Conservation (phyloP, 2,113 vertebrate genomes). For the Etheostoma cragini region DNA sequence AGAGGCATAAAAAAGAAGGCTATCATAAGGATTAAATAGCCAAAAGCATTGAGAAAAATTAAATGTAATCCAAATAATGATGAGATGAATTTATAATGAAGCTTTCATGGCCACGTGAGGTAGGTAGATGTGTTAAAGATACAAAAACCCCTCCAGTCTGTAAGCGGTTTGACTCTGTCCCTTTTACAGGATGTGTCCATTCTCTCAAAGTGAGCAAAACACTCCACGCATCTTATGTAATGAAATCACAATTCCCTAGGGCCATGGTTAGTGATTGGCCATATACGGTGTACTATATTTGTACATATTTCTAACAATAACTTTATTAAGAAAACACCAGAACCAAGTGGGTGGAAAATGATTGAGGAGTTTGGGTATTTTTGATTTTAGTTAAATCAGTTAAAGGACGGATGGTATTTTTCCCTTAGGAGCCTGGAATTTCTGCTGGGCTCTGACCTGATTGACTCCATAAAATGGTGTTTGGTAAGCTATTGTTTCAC, state of each 20-base stretch:
- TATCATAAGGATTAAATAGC: not conserved
- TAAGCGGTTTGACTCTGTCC: not conserved
- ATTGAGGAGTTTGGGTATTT: not conserved
- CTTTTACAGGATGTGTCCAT: not conserved
- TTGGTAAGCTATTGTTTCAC: slow-evolving; percentile 53
- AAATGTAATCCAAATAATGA: not conserved
- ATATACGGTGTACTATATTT: too few species aligned
- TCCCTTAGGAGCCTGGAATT: slow-evolving; percentile 5
- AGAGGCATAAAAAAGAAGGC: not conserved
- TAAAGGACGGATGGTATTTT: not conserved
- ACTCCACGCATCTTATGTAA: not conserved
- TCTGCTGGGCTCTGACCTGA: not conserved
- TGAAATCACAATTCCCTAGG: not conserved
- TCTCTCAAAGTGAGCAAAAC: not conserved
- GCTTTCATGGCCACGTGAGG: not conserved
- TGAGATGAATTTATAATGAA: not conserved
- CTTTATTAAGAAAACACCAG: not conserved
- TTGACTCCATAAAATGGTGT: slow-evolving; percentile 10
- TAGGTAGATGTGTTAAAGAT: not conserved
- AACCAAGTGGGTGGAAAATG: not conserved
- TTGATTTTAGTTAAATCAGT: slow-evolving; percentile 9
- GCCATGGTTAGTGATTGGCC: not conserved
- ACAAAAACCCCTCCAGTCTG: not conserved
- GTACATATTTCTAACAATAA: not conserved
- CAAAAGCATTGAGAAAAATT: not conserved